Evolutionary conservation across 1,140 invertebrate species (phyloP).

Genomic region (Atta colombica): DNA sequence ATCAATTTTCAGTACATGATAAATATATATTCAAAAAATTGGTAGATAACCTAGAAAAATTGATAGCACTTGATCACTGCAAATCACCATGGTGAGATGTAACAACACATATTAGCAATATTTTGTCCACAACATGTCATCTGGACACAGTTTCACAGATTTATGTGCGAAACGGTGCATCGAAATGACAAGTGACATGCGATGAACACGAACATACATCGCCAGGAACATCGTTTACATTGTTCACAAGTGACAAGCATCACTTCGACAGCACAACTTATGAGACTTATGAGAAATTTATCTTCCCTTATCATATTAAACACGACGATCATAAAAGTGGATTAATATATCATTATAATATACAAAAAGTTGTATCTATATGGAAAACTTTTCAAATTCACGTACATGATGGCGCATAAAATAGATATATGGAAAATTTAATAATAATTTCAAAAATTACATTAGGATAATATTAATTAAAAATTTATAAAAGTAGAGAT

Average conservation of each 20-base stretch:
- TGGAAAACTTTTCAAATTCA: neutral
- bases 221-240: conserved; percentile 41
- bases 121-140: conserved; percentile 41
- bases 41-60: neutral
- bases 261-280: conserved; percentile 42
- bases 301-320: conserved; percentile 14
- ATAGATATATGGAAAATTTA: neutral
- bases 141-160: conserved; percentile 37
- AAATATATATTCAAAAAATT: conserved; percentile 10
- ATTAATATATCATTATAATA: conserved; percentile 15
- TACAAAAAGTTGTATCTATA: neutral
- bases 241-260: conserved; percentile 36
- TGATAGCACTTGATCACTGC: neutral
- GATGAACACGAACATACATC: conserved; percentile 37
- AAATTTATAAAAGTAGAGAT: neutral
- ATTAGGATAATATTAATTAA: neutral
- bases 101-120: conserved; percentile 36
- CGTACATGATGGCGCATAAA: too few relatives aligned
- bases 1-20: neutral
- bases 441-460: conserved; percentile 21
- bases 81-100: neutral
- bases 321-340: neutral
- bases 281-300: conserved; percentile 27
- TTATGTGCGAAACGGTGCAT: conserved; percentile 39
- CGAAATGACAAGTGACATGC: conserved; percentile 42